Conservation (phyloP, 2,888 invertebrate species). For the Neoaliturus tenellus region DNA sequence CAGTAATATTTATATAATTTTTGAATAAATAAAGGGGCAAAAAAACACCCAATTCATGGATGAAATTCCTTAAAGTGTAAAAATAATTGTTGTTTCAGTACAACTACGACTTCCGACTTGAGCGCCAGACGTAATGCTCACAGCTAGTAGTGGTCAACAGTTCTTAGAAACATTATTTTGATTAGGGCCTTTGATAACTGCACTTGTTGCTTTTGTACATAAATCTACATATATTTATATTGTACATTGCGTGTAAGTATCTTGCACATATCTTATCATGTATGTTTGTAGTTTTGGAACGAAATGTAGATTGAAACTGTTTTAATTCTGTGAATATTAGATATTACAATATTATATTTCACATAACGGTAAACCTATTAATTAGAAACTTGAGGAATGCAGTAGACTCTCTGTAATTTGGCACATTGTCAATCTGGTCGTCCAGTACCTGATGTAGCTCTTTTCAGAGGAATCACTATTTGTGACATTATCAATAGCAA, state of each 20-base stretch:
- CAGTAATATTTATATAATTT: too few relatives aligned
- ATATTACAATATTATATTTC: neutral
- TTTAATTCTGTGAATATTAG: neutral
- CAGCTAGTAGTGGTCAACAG: neutral
- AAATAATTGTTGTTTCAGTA: conserved; percentile 60
- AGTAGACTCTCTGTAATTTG: too few relatives aligned
- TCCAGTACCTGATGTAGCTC: too few relatives aligned
- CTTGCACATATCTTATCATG: neutral
- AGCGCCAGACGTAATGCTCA: conserved; percentile 58
- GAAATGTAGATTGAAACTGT: neutral
- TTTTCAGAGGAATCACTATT: too few relatives aligned
- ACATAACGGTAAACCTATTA: neutral
- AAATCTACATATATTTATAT: neutral
- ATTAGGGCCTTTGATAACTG: neutral
- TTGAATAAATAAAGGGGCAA: too few relatives aligned
- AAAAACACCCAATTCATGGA: too few relatives aligned
- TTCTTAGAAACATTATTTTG: neutral
- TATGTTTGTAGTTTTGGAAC: neutral
- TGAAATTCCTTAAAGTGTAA: neutral
- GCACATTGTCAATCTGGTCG: too few relatives aligned
- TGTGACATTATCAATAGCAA: too few relatives aligned
- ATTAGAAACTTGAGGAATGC: neutral
- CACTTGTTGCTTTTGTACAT: neutral
- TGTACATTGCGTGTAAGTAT: conserved; percentile 8
- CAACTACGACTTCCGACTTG: conserved; percentile 65